A percentile compares a stretch with the other conserved stretches of the same genome.
phyloP scores from a whole-genome alignment of 2,888 invertebrate species.

The Lacanobia oleracea region DNA sequence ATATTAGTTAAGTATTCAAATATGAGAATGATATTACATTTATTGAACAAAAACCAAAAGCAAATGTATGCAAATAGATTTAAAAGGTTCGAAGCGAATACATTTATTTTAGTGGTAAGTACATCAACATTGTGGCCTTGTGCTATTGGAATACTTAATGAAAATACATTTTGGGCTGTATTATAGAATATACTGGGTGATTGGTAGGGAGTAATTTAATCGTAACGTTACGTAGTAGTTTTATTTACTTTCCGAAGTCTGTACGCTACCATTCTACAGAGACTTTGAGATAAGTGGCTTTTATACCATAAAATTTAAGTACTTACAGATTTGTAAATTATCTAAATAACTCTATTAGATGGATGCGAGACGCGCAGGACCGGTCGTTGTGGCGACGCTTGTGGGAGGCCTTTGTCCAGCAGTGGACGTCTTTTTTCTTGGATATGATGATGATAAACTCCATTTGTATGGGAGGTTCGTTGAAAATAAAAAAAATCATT shows the following conservation, averaged over 20 bases:
- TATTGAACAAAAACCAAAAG: slow-evolving; percentile 27
- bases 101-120: slow-evolving; percentile 36
- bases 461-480: no score
- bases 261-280: background rate
- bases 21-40: slow-evolving; percentile 22
- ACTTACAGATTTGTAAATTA: no score
- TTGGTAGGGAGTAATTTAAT: background rate
- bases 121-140: slow-evolving; percentile 16
- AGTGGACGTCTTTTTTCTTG: no score
- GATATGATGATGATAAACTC: no score
- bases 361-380: no score
- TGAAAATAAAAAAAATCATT: no score
- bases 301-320: no score
- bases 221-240: background rate
- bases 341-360: no score
- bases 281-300: no score
- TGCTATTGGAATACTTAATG: slow-evolving; percentile 34
- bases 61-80: slow-evolving; percentile 41
- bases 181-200: background rate
- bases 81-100: slow-evolving; percentile 14
- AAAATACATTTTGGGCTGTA: slow-evolving; percentile 15
- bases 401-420: no score
- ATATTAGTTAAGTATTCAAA: background rate
- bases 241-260: background rate
- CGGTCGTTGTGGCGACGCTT: no score